Evolutionary conservation across 2,888 invertebrate genomes (phyloP), one percentile per base, ranked within the genome.

Genomic region (Lasius fuliginosus): DNA sequence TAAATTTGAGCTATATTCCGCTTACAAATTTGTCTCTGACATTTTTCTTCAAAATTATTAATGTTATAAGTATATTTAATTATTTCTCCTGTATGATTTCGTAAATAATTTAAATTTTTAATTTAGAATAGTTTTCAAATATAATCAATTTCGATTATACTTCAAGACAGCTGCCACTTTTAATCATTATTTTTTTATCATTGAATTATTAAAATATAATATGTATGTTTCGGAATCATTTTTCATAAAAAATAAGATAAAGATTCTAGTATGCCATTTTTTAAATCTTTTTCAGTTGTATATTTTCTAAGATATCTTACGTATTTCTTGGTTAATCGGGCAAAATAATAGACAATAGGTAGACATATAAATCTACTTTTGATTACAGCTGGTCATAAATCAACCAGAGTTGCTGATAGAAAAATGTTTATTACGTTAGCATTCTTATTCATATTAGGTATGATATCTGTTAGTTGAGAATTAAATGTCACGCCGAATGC

Each of bases 351-450:
- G 23, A 30, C 46, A 64, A 65, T 64, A 46, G 74, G 23, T 33
- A 46, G 65, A 33, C 46, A 64, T 64, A 46, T 64, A 64, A 30
- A 30, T 75, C 3, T 46, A 64, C 15, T 46, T 76, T 75, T 11
- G 62, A 23, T 64, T 76, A 65, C 64, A 75, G 64, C 46, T 75
- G 75, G 23, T 46, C 33, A 65, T 76, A 49, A 75, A 49, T 76
- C 49, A 76, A 76, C 23, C 75, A 46, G 23, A 64, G 42, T 30
- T 75, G 46, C 12, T 42, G 60, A 40, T 33, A 76, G 49, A 33
- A 49, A 76, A 46, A 23, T 46, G 33, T 36, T 65, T 76, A 65
- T 76, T 75, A 75, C 33, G n/a, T 75, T 65, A 65, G 49, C 49
- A 49, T 46, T 75, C 15, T 75, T 64, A 49, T 76, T 76, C 65